Conservation (phyloP, 1,140 invertebrate species). For the Meloidogyne floridensis region DNA sequence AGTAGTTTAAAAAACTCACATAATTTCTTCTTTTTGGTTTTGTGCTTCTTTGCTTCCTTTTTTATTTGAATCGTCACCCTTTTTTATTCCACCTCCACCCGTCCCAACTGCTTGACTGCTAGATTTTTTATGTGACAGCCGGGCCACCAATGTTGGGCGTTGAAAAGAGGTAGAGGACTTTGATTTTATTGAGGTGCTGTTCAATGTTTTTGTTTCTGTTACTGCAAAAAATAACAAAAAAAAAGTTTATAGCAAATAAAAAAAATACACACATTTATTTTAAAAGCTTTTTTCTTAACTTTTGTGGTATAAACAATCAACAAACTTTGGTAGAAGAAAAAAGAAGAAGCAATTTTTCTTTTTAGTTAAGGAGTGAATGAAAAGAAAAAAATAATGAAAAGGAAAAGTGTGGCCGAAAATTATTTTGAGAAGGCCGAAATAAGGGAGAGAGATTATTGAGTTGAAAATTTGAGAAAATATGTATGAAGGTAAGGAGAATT, state of each 20-base stretch:
- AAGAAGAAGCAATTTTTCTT: no score
- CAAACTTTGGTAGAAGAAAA: no score
- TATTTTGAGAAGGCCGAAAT: no score
- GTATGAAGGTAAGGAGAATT: no score
- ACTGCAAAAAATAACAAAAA: neutral
- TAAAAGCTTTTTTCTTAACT: no score
- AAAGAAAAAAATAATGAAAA: no score
- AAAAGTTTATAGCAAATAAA: neutral
- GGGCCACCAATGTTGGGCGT: neutral
- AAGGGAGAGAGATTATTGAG: no score
- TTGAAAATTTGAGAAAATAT: no score
- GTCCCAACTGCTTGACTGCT: neutral
- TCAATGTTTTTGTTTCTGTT: neutral
- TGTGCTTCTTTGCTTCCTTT: neutral
- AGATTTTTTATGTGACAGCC: slow-evolving; percentile 5
- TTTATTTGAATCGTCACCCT: slow-evolving; percentile 6
- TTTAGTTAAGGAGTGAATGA: no score
- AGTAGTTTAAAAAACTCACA: neutral
- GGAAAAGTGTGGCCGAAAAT: no score
- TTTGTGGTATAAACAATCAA: no score
- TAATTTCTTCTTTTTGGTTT: neutral
- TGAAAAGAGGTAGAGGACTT: neutral
- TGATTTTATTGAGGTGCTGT: neutral
- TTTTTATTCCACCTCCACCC: neutral
- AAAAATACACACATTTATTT: no score